Evolutionary conservation across 2,797 vertebrate species (phyloP), one percentile per base, ranked within the genome.

Genomic region (Brachyrhaphis roseni): DNA sequence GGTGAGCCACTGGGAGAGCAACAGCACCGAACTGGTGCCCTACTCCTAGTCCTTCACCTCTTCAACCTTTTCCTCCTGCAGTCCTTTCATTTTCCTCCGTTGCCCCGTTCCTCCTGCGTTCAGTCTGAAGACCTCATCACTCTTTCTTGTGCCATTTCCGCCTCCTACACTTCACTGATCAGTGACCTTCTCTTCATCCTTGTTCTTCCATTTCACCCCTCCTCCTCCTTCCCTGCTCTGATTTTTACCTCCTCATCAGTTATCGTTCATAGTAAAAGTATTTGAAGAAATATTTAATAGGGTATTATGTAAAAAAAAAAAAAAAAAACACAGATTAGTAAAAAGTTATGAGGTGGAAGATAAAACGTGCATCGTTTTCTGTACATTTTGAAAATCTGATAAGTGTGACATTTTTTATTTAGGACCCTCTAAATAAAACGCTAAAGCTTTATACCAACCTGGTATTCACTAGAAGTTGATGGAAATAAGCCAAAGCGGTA

Each of bases 1-100:
- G 94, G 93, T 84, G 89, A 91, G 89, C 90, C 91, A 62, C 91
- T 91, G 93, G 92, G 94, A 93, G 85, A 90, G 91, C 91, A 81
- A 87, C 91, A 92, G 89, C 88, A 72, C 89, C 75, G 89, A 83
- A 83, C 91, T 89, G 88, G 85, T 90, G 85, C 85, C 87, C 91
- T 89, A 87, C 90, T 93, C 87, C 86, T 79, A 82, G 89, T 90
- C 91, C 90, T 90, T 92, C 86, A 90, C 89, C 90, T 91, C 86
- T 84, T 39, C 81, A 68, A 89, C 88, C 90, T 82, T 76, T 76
- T 76, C 77, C 76, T 79, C 83, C 85, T 72, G 45, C 80, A 68
- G 53, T 86, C 73, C 55, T 77, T 76, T 26, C 49, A 34, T 72
- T 82, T 77, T 41, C 72, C 74, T 72, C 57, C 43, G 75, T 72